Conservation (phyloP, 2,888 invertebrate species). For the Theodoxus fluviatilis region DNA sequence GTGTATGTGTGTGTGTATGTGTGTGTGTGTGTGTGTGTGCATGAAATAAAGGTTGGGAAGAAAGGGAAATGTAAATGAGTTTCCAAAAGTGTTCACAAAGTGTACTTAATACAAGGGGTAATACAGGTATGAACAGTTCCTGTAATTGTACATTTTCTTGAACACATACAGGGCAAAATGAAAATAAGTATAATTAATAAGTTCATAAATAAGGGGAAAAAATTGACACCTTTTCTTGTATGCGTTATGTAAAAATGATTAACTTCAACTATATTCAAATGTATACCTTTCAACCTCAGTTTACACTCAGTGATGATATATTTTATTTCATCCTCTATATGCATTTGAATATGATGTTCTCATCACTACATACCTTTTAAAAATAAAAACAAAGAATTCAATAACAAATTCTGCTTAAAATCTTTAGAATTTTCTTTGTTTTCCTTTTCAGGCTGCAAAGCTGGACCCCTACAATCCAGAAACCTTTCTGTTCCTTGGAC, state of each 20-base stretch:
- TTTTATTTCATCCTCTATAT: neutral
- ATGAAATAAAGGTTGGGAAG: too few relatives aligned
- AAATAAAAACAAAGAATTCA: neutral
- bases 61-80: too few relatives aligned
- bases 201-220: too few relatives aligned
- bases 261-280: too few relatives aligned
- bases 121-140: too few relatives aligned
- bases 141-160: too few relatives aligned
- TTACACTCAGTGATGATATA: neutral
- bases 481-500: conserved; percentile 80
- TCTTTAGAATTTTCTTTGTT: too few relatives aligned
- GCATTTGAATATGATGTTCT: neutral
- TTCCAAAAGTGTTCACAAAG: neutral
- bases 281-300: neutral
- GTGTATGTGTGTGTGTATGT: too few relatives aligned
- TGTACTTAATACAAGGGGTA: neutral
- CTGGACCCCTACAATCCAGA: conserved; percentile 77
- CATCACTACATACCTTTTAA: neutral
- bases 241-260: neutral
- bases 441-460: conserved; percentile 67
- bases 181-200: too few relatives aligned
- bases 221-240: neutral
- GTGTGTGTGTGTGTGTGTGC: too few relatives aligned
- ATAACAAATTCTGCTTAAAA: too few relatives aligned
- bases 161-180: too few relatives aligned